Base-by-base conservation (phyloP, 2,888 invertebrate genomes). In the Linhomoeus sp. region DNA sequence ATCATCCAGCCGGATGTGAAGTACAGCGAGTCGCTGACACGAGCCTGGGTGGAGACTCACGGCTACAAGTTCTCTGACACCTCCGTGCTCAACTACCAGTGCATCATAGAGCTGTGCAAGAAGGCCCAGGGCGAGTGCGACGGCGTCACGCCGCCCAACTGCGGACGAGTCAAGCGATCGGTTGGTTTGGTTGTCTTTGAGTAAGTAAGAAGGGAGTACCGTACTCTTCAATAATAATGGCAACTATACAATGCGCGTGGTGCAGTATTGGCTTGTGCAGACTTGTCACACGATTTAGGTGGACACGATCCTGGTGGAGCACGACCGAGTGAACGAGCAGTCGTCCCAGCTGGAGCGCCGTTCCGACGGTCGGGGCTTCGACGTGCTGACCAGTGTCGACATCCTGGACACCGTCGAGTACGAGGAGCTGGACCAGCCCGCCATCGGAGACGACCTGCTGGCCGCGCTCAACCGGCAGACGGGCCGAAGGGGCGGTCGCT, bases 81-180 rank as follows among this genome's bases (percentile, higher is more conserved):
- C n/a, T 43, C 45, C 25, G 56, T 59, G 17, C 52, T 60, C 19
- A 60, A 61, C 52, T 60, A 61, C 45, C 58, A 59, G 46, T 60
- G 60, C 48, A 51, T 59, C 17, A 49, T 61, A 9, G 60, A 60
- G 48, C 46, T 60, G 44, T 60, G 58, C 49, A 57, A 58, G 45
- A 51, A 54, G 43, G 47, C 49, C 24, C 47, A 49, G 24, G 56
- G 56, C 24, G 60, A 59, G 46, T 59, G 59, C 51, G 51, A 52
- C n/a, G 60, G 56, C 1, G 45, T 59, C 36, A 55, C 56, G 17
- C 59, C 59, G 17, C 58, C 58, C 23, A 35, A 41, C 9, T 58
- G 58, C 48, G 57, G 54, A 12, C 41, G 57, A 20, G 47, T 47
- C 17, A 48, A 29, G 29, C 5, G 29, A 29, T 29, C 29, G 7